Evolutionary conservation across 2,113 vertebrate genomes (phyloP), one percentile per base, ranked within the genome.

Genomic region (Protomyctophum bolini): DNA sequence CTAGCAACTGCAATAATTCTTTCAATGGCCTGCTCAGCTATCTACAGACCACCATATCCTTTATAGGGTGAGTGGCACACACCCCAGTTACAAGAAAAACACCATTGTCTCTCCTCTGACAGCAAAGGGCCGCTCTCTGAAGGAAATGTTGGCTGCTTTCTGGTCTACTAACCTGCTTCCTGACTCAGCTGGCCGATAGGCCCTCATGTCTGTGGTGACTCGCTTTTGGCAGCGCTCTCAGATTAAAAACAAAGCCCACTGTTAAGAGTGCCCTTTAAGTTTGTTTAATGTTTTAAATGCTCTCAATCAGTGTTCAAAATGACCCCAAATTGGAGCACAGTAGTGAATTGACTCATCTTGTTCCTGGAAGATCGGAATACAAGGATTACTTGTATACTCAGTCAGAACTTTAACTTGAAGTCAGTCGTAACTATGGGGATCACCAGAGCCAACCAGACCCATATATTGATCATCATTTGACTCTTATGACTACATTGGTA

Each of bases 31-130:
- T 10, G 28, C 61, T 60, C 46, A 47, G 58, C 73, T 14, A n/a
- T 9, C 52, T 46, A 10, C 12, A 58, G 33, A 58, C 7, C 9
- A 46, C 41, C 11, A 6, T 29, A 46, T 59, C 71, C 45, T 45
- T 55, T 61, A 48, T 10, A 11, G 57, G 66, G 70, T 52, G 71
- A 41, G 50, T 21, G 54, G 66, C 28, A 50, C 1, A 1, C 7
- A 68, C 56, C 55, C 10, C 57, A 41, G 68, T 72, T 52, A 72
- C 65, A 77, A 77, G 65, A 79, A 86, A 80, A 86, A 88, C 83
- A 83, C 81, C 77, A 86, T 86, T 87, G 83, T 88, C 67, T 79
- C 1, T 58, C 12, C 54, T 28, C 33, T 64, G 64, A 85, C 79
- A 79, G 65, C 74, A 50, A 72, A 60, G 76, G 69, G 56, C 50